Base-by-base conservation (phyloP, 2,797 vertebrate genomes). In the Centroberyx gerrardi region DNA sequence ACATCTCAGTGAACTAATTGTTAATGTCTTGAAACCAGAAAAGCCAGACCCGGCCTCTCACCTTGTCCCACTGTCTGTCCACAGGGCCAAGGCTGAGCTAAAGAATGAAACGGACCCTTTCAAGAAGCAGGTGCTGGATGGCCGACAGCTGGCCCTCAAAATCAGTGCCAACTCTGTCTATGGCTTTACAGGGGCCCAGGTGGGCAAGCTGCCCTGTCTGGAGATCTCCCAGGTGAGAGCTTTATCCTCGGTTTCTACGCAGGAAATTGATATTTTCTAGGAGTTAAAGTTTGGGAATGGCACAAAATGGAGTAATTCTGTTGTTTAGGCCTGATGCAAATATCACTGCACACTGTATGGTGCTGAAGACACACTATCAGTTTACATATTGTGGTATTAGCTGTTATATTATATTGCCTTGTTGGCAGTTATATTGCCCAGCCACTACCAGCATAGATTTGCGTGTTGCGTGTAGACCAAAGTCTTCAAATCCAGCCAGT, bases 131-230 rank as follows among this genome's bases (percentile, higher is more conserved):
- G 97, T 98, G 67, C 84, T 98, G 83, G 97, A 98, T 0, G 97
- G 97, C 8, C 94, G 97, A 66, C 97, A 98, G 83, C 87, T 97
- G 67, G 97, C 97, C 0, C 93, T 98, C 9, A 98, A 98, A 92
- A 95, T 98, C 86, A 98, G 97, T 0, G 97, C 97, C 6, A 98
- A 98, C 93, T 98, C 97, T 0, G 97, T 98, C 9, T 98, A 98
- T 0, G 97, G 97, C 64, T 98, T 98, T 91, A 98, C 97, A 0
- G 97, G 97, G 0, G 97, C 97, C 33, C 97, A 98, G 85, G 97
- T 98, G 83, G 97, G 97, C 83, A 97, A 96, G 76, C 90, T 98
- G 84, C 97, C 97, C 1, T 98, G 97, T 72, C 86, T 98, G 10
- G 97, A 98, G 90, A 98, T 98, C 89, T 98, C 97, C 4, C 97